Base-by-base conservation (phyloP, 2,888 invertebrate species). In the Noctua fimbriata region DNA sequence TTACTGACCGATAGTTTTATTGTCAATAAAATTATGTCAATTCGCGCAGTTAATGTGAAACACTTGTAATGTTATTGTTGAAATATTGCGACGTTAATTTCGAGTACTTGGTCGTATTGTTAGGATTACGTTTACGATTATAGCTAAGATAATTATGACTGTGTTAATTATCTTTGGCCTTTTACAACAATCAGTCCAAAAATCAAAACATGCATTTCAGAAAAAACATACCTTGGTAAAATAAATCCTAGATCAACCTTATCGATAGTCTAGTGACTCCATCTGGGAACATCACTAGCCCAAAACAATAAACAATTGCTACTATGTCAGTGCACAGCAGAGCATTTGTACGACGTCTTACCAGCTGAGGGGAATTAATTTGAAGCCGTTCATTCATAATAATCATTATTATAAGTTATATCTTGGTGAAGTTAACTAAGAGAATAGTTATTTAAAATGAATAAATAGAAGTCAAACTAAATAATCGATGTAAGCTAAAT, bases 1-100 rank as follows among this genome's bases (percentile, higher is more conserved):
- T 80, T 83, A 69, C 28, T 87, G 83, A 82, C 75, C 81, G 89
- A 89, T 88, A 79, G 75, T 81, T 81, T 79, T 81, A 87, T 79
- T 52, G 70, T 71, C 70, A 76, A 77, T 85, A 84, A 76, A 77
- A 67, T 79, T 66, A 84, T 87, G 87, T 87, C 85, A 79, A 87
- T 80, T 79, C 72, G 55, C 67, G 66, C 74, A 58, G 74, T 74
- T 78, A 78, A 83, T 75, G 63, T 71, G 67, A 76, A 85, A 71
- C 76, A 77, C 83, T 81, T 83, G 87, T 78, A 84, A 72, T 80
- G 32, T 71, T 70, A 78, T 69, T 78, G 73, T 85, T 87, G 73
- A 87, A 73, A 66, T 81, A 87, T 86, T 84, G 76, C 66, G 71
- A 81, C 73, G 71, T 78, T 87, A 41, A 76, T 58, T 65, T 78